These are phyloP conservation scores for Champsocephalus esox DNA, from an alignment of 2,797 vertebrate species.

Conservation along the genomic window DNA sequence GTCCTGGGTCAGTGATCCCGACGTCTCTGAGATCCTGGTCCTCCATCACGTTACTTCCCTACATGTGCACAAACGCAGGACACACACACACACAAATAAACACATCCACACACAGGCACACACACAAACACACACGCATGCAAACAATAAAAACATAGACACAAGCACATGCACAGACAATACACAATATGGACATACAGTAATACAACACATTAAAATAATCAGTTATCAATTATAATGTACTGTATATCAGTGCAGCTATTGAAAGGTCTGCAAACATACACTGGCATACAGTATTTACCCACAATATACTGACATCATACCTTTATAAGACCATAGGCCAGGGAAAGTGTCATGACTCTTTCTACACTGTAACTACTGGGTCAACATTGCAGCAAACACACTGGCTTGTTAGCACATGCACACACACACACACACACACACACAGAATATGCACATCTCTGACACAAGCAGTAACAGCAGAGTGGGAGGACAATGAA, in stretches of 20 bases:
- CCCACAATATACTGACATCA: conserved; percentile 12
- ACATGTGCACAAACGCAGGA: conserved; percentile 62
- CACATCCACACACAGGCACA: conserved; percentile 59
- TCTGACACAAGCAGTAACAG: conserved; percentile 69
- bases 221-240: conserved; percentile 16
- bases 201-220: conserved; percentile 15
- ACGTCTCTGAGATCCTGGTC: conserved; percentile 97
- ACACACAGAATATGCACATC: conserved; percentile 54
- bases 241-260: neutral
- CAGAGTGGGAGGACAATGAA: conserved; percentile 80
- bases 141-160: conserved; percentile 10
- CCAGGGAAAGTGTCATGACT: conserved; percentile 41
- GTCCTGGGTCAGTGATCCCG: conserved; percentile 93
- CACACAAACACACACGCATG: conserved; percentile 8
- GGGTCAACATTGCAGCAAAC: conserved; percentile 25
- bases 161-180: conserved; percentile 38
- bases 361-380: conserved; percentile 21
- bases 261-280: conserved; percentile 6
- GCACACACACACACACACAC: conserved; percentile 17
- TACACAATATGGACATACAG: conserved; percentile 45
- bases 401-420: conserved; percentile 12
- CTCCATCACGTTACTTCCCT: conserved; percentile 96
- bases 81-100: conserved; percentile 68
- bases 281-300: conserved; percentile 13
- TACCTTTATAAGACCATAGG: conserved; percentile 6